Evolutionary conservation across 2,113 vertebrate genomes (phyloP).

Genomic region (Tinamus guttatus): DNA sequence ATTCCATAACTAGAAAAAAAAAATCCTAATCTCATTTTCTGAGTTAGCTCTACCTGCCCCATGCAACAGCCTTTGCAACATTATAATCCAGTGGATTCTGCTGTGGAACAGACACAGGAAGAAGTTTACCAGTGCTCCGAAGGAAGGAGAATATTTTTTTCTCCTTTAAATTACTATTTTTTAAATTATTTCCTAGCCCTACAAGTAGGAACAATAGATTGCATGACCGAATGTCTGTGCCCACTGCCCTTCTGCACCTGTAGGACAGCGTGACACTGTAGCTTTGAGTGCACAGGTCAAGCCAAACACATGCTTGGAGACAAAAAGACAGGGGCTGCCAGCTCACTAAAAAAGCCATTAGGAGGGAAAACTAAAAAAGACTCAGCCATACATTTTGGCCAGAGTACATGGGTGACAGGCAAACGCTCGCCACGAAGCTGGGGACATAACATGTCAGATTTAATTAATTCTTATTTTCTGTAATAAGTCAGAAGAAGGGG

Average conservation of each 20-base stretch:
- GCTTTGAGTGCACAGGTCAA: neutral
- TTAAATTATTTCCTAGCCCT: neutral
- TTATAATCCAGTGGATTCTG: neutral
- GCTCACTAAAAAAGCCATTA: neutral
- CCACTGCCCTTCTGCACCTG: neutral
- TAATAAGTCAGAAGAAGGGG: neutral
- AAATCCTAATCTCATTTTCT: neutral
- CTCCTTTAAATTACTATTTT: neutral
- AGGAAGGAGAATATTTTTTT: neutral
- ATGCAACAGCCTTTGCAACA: neutral
- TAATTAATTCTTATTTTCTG: neutral
- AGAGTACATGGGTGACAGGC: neutral
- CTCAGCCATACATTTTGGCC: rapidly evolving
- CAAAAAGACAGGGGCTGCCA: neutral
- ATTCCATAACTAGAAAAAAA: neutral
- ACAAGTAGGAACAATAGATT: neutral
- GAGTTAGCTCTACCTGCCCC: neutral
- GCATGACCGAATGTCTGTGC: rapidly evolving
- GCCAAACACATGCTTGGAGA: neutral
- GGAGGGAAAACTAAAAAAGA: neutral
- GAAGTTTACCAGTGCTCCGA: neutral
- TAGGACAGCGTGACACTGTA: neutral
- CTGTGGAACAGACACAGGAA: neutral
- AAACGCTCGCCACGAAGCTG: neutral
- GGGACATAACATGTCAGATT: neutral